phyloP scores from a whole-genome alignment of 2,888 invertebrate species.

The Limnephilus rhombicus region DNA sequence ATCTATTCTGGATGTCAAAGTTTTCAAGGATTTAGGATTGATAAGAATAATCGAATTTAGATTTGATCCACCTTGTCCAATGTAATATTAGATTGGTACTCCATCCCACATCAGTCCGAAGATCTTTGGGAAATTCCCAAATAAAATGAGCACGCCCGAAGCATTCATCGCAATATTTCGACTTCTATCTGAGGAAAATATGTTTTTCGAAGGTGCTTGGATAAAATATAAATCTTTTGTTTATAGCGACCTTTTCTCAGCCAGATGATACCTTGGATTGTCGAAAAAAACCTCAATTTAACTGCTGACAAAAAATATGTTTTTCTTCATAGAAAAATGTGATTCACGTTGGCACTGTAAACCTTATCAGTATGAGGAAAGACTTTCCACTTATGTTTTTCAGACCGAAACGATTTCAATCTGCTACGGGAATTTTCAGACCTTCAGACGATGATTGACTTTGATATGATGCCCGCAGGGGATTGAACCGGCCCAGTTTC shows the following conservation, averaged over 20 bases:
- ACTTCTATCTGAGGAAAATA: background rate
- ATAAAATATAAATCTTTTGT: background rate
- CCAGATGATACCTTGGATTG: background rate
- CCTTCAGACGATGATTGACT: too few relatives aligned
- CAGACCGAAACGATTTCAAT: too few relatives aligned
- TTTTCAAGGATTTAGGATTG: background rate
- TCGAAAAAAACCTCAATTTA: too few relatives aligned
- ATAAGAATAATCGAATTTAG: constrained; percentile 31
- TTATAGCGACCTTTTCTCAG: background rate
- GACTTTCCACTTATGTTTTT: too few relatives aligned
- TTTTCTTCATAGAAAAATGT: background rate
- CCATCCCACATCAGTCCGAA: constrained; percentile 22
- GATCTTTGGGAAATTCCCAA: constrained; percentile 36
- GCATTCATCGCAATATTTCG: constrained; percentile 24
- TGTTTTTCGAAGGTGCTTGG: background rate
- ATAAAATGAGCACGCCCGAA: background rate
- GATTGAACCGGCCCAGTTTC: too few relatives aligned
- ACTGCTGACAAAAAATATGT: too few relatives aligned
- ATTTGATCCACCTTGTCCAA: background rate
- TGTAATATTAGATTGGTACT: constrained; percentile 42
- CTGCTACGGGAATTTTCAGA: too few relatives aligned
- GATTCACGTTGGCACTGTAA: too few relatives aligned
- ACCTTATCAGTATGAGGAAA: too few relatives aligned
- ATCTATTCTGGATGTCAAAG: background rate
- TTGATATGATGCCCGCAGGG: too few relatives aligned